These are phyloP conservation scores for Mamestra brassicae DNA, from an alignment of 2,888 invertebrate species.

Conservation along the genomic window DNA sequence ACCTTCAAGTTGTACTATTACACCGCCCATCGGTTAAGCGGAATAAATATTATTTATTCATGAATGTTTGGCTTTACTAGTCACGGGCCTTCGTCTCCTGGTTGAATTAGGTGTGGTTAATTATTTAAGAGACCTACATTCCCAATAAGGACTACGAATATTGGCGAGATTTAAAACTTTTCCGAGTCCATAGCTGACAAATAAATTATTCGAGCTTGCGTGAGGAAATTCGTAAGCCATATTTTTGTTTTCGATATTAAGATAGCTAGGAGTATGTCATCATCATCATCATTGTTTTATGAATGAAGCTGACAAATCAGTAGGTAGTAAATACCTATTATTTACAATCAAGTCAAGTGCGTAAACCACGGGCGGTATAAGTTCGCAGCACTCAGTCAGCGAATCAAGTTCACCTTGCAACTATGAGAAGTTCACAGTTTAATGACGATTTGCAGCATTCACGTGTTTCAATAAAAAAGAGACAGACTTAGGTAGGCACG, in stretches of 20 bases:
- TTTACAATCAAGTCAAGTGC: neutral
- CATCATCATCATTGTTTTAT: neutral
- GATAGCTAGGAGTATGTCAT: neutral
- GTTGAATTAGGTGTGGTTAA: neutral
- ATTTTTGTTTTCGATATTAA: neutral
- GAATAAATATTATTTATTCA: constrained; percentile 21
- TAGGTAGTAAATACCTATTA: neutral
- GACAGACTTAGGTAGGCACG: neutral
- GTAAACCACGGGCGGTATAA: constrained; percentile 33
- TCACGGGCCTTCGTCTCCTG: neutral
- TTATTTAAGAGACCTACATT: neutral
- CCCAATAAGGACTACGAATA: neutral
- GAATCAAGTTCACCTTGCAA: constrained; percentile 64
- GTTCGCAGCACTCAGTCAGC: constrained; percentile 42
- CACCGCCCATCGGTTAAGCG: constrained; percentile 5
- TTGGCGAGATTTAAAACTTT: neutral
- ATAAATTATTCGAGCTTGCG: too few species aligned
- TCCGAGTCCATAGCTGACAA: too few species aligned
- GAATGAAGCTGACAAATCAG: constrained; percentile 12
- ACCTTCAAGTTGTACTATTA: neutral
- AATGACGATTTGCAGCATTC: constrained; percentile 30
- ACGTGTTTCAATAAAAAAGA: constrained; percentile 31
- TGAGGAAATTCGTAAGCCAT: neutral
- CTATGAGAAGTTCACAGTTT: constrained; percentile 38
- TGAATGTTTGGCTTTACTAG: neutral